Conservation (phyloP, 2,888 invertebrate genomes). For the Dryobota labecula region DNA sequence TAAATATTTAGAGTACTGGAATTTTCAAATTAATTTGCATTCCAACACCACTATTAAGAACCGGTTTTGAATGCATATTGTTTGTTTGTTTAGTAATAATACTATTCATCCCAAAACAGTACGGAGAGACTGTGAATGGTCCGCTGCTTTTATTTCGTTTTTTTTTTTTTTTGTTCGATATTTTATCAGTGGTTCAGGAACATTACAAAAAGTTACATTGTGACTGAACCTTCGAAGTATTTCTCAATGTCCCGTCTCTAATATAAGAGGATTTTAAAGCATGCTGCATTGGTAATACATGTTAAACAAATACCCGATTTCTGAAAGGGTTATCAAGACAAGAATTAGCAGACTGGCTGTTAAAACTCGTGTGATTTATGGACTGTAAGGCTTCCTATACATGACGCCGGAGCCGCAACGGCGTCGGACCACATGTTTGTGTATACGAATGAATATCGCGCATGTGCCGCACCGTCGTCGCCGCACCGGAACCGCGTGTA, state of each 20-base stretch:
- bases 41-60: conserved; percentile 13
- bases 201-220: background rate
- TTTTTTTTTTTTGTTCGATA: background rate
- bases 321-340: background rate
- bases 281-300: background rate
- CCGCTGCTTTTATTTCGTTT: background rate
- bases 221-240: background rate
- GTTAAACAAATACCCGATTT: background rate
- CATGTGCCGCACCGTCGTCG: too few species aligned
- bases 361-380: background rate
- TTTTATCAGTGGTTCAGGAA: background rate
- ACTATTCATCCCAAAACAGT: conserved; percentile 16
- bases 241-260: background rate
- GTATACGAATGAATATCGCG: too few species aligned
- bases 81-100: conserved; percentile 31
- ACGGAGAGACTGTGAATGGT: background rate
- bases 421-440: too few species aligned
- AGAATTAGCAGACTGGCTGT: background rate
- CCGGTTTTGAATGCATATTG: conserved; percentile 27
- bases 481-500: too few species aligned
- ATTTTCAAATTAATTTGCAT: conserved; percentile 37
- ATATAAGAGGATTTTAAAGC: background rate
- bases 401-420: too few species aligned
- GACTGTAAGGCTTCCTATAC: too few species aligned
- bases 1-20: conserved; percentile 21